Evolutionary conservation across 2,797 vertebrate genomes (phyloP), one percentile per base, ranked within the genome.

Genomic region (Enteromius argenteus): DNA sequence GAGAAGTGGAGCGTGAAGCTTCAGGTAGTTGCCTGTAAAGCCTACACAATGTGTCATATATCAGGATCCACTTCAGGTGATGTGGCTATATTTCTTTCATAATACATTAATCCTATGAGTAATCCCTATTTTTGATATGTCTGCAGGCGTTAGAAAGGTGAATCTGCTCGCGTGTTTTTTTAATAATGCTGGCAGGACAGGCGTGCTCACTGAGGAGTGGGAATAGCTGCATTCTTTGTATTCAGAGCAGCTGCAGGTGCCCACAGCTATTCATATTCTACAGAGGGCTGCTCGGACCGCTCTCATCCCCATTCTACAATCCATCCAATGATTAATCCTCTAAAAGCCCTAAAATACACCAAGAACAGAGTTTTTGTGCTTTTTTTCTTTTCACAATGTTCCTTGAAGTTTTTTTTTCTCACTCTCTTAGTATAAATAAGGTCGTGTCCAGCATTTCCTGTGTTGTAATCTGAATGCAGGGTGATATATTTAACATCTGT

Each of bases 201-300:
- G 87, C 84, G 72, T 39, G 86, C 85, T 85, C 87, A 90, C 84
- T 89, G 86, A 90, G 79, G 87, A 85, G 73, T 86, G 86, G 81
- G 83, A 80, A 83, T 87, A 84, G 13, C 62, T 86, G 83, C 86
- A 88, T 89, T 89, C 80, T 56, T 85, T 72, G 72, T 84, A 85
- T 58, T 88, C 83, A 68, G 71, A 84, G 72, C 58, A 66, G 37
- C 56, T 32, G 66, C 60, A 64, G 62, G 85, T 88, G 83, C 37
- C 79, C 72, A 44, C 53, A 76, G 90, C 90, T 93, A 90, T 94
- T 94, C 92, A 91, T 93, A 92, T 93, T 93, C 91, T 89, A 32
- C 60, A 46, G 80, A 83, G 76, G 27, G 64, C 79, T 53, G 9
- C 58, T 32, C 37, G 21, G 58, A 39, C 42, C 21, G 5, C 80